Conservation (phyloP, 2,113 vertebrate species). For the Lycocorax pyrrhopterus region DNA sequence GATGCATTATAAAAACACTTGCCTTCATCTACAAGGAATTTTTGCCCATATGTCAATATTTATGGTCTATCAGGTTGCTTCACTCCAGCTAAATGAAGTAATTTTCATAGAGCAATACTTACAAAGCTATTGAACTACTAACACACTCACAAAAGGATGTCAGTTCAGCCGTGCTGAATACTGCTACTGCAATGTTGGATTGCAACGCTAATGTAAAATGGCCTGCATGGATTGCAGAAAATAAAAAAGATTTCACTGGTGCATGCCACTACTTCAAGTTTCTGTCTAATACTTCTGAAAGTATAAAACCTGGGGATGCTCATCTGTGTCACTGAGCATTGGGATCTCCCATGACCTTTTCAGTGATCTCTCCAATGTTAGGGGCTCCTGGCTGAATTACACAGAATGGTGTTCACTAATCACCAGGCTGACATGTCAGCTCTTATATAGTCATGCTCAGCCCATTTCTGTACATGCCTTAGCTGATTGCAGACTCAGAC, state of each 20-base stretch:
- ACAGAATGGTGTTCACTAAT: not conserved
- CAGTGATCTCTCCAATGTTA: not conserved
- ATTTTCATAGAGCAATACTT: slow-evolving; percentile 18
- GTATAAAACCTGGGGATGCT: not conserved
- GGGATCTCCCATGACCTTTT: not conserved
- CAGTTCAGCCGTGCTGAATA: not conserved
- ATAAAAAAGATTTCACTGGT: rapidly evolving
- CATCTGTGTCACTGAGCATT: not conserved
- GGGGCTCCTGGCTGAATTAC: not conserved
- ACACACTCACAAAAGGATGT: not conserved
- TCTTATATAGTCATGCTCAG: not conserved
- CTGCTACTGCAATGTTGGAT: not conserved
- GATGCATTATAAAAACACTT: slow-evolving; percentile 10
- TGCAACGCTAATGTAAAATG: not conserved
- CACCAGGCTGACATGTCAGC: not conserved
- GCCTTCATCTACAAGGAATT: slow-evolving; percentile 5
- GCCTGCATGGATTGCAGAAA: not conserved
- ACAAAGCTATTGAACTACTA: slow-evolving; percentile 11
- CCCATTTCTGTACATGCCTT: rapidly evolving
- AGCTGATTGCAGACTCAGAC: not conserved
- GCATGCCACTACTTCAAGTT: not conserved
- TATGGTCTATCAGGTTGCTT: slow-evolving; percentile 26
- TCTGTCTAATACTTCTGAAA: not conserved
- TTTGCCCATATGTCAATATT: slow-evolving; percentile 20
- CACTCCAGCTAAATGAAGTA: not conserved